Evolutionary conservation across 1,140 invertebrate species (phyloP).

Genomic region (Zaprionus africanus): DNA sequence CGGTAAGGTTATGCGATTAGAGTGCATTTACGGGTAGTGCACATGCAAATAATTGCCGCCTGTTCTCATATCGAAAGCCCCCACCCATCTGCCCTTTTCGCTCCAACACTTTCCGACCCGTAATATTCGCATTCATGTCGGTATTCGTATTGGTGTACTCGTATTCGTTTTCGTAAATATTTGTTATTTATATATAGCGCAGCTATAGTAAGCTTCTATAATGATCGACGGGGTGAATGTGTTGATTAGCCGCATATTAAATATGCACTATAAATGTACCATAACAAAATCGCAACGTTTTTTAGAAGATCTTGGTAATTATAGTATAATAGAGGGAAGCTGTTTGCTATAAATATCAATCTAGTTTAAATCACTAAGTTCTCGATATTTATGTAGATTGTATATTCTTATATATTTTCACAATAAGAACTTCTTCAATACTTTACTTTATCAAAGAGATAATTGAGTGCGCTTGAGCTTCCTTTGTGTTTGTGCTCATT

Average conservation of each 20-base stretch:
- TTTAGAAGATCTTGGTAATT: not conserved
- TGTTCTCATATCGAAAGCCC: conserved; percentile 23
- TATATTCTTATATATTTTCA: not conserved
- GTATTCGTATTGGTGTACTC: conserved; percentile 14
- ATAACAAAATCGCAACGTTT: not conserved
- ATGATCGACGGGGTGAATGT: not conserved
- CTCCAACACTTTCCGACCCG: conserved; percentile 11
- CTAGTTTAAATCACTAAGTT: not conserved
- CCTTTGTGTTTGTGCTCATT: not conserved
- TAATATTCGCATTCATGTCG: conserved; percentile 4
- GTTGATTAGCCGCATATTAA: not conserved
- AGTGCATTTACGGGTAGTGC: conserved; percentile 48
- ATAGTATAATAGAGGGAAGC: not conserved
- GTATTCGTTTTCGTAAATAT: conserved; percentile 22
- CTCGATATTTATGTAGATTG: not conserved
- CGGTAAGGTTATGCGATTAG: conserved; percentile 70
- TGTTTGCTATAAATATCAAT: not conserved
- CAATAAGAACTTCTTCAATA: not conserved
- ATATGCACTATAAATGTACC: not conserved
- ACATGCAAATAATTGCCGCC: conserved; percentile 50
- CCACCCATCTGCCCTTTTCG: conserved; percentile 4
- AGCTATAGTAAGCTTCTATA: not conserved
- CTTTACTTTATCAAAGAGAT: not conserved
- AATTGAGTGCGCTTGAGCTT: not conserved
- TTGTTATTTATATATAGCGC: conserved; percentile 13